Percentiles rank a stretch among this genome's conserved stretches.
Conservation (phyloP, 2,113 vertebrate genomes). For the Indri indri region DNA sequence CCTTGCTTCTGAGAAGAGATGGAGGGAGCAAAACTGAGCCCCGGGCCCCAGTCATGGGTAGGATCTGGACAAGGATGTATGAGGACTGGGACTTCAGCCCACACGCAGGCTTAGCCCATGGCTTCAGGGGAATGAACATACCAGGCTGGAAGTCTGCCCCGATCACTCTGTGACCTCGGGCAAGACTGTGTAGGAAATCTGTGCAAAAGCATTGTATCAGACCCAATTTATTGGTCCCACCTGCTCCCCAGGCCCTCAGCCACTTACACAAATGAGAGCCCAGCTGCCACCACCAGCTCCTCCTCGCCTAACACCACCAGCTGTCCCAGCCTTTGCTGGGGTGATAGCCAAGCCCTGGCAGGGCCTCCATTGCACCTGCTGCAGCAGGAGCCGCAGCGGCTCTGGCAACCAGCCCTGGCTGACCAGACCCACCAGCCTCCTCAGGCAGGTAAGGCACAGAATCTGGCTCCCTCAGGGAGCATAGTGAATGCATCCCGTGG, state of each 20-base stretch:
- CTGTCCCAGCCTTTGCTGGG: not conserved
- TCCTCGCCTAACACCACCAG: not conserved
- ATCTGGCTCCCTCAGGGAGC: not conserved
- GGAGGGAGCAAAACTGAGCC: not conserved
- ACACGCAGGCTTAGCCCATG: not conserved
- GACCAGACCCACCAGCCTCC: not conserved
- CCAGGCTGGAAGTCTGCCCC: not conserved
- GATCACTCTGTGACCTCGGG: not conserved
- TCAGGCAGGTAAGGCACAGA: not conserved
- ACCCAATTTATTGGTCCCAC: not conserved
- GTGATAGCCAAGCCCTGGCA: not conserved
- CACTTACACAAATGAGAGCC: not conserved
- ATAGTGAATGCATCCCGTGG: not conserved
- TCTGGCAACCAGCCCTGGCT: not conserved
- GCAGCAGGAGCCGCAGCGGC: not conserved
- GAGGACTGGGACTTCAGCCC: not conserved
- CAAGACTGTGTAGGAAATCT: not conserved
- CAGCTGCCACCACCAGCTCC: not conserved
- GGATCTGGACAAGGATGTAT: too few species aligned
- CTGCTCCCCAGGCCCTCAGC: not conserved
- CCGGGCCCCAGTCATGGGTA: not conserved
- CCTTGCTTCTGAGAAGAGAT: not conserved
- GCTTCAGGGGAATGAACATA: not conserved
- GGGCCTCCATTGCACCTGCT: not conserved
- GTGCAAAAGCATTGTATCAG: not conserved